Evolutionary conservation across 2,888 invertebrate species (phyloP), one percentile per base, ranked within the genome.

Genomic region (Phyllotreta striolata): DNA sequence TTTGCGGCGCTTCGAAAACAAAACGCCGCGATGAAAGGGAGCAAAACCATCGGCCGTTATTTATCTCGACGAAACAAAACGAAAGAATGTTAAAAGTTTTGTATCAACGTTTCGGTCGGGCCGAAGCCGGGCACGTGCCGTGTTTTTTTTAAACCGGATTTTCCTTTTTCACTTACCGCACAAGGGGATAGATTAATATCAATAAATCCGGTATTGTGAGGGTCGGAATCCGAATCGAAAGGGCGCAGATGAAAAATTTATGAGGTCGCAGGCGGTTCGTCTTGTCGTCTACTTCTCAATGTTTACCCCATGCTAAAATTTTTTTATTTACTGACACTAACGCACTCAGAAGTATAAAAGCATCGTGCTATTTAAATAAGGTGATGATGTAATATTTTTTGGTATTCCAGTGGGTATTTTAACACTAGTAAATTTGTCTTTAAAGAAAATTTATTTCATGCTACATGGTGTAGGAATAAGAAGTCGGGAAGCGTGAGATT

Each of bases 31-130:
- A 59, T 66, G 66, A 64, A 66, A 62, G 62, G 59, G 46, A 55
- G 64, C 54, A 62, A 63, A 66, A 63, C 61, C 66, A 44, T 40
- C 44, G 62, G 24, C 46, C 63, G 62, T 64, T 64, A 66, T 66
- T 66, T 62, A 66, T 64, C 62, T 63, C 51, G 55, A 43, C 49
- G 51, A 44, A 66, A 66, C 49, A 66, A 54, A 63, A 62, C 56
- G 56, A 49, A 60, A 63, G 66, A 61, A 60, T 64, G 66, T 58
- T 63, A 41, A 56, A 66, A 63, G 63, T 49, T 62, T 60, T 61
- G 62, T 59, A 57, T 64, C 60, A 57, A 60, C 63, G 61, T 55
- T 62, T 56, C 49, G 54, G 47, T 3, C 44, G 34, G 49, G 55
- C 37, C 63, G 58, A 54, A 46, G 46, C 58, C 65, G 58, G 61